Evolutionary conservation across 2,888 invertebrate species (phyloP), one percentile per base, ranked within the genome.

Genomic region (Phalera bucephala): DNA sequence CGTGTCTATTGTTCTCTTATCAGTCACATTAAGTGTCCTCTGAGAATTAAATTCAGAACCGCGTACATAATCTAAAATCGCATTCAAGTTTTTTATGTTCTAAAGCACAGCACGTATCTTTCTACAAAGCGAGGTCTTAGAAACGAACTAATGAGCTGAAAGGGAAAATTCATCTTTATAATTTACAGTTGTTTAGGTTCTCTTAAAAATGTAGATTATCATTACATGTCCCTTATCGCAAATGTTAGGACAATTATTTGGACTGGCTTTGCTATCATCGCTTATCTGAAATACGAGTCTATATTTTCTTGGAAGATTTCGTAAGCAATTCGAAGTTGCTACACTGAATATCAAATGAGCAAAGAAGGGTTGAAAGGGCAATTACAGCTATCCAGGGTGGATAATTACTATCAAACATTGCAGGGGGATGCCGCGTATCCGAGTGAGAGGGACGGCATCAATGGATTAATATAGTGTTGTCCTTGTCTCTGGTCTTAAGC

Each of bases 321-420:
- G 46, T 48, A 64, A 64, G 58, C 63, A 62, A 68, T 66, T 69
- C 62, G 34, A 57, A 63, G 57, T 69, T 72, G 64, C 63, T 64
- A 61, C 63, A 53, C 54, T 64, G 65, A 70, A 72, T 72, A 65
- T 60, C 64, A 69, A 70, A 72, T 69, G 61, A 63, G 57, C 60
- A 64, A 70, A 64, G 72, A 74, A 72, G 72, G 72, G 72, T 68
- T 71, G 64, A 64, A 62, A 65, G 57, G 66, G 64, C 63, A 72
- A 74, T 73, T 68, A 74, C 56, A 65, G 61, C 56, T 62, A 61
- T 64, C 45, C 46, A 47, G 57, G 50, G 52, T 44, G 57, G 60
- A 63, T 67, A 64, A 69, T 66, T 65, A 62, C 64, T 62, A 69
- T 54, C 60, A 67, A 63, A 68, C 59, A 59, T 52, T 55, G 59